Evolutionary conservation across 1,140 invertebrate species (phyloP), one percentile per base, ranked within the genome.

Genomic region (Pseudoatta argentina): DNA sequence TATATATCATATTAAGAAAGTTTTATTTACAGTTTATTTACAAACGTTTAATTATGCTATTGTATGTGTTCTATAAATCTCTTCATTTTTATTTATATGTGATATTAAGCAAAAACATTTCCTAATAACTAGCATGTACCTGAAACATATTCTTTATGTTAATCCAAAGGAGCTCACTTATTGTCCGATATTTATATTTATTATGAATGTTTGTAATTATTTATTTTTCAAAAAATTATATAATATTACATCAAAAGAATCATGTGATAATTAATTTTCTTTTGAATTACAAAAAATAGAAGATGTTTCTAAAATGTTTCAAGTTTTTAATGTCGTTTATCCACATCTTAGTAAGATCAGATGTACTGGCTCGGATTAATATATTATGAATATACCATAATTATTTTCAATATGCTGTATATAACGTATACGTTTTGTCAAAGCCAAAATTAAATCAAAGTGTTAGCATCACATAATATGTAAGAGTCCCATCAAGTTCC

Each of bases 131-230:
- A 81, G 78, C 51, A 71, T 71, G 78, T 81, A 81, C 78, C 78
- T 81, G 78, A 81, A 81, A 81, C 64, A 44, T 81, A 67, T 81
- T 48, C 34, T 57, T 81, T 59, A 71, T 81, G 57, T 81, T 81
- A 81, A 71, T 44, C 34, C 21, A 24, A n/a, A 81, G 57, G 66
- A n/a, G 78, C 14, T 81, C 34, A 3, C 4, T 48, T 14, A 14
- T 21, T 21, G 1, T 27, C 21, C 12, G 0, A 39, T 18, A 55
- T 44, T 34, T 67, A 66, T 12, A 69, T 69, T 24, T 69, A 57
- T 63, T 21, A 21, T 66, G 12, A 66, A 66, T 44, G 39, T 44
- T 44, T 3, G 0, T 44, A 8, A 39, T 39, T 48, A 77, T 30
- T 2, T 78, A 63, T 63, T 27, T 53, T 66, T 51, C 18, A 66